phyloP scores from a whole-genome alignment of 2,888 invertebrate species.

The Euclidia mi region DNA sequence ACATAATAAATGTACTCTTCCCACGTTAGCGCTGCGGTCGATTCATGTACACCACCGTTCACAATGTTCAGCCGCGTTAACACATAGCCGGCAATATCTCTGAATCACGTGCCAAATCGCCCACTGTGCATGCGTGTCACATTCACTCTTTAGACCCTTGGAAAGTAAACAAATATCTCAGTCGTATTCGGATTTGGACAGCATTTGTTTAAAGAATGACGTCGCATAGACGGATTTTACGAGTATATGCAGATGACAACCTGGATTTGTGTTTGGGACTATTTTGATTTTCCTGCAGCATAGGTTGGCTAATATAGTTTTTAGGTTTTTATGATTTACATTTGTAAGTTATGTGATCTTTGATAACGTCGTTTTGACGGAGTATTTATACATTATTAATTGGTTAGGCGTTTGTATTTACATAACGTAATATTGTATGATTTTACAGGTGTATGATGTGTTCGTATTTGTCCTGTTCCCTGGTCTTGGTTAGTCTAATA shows the following conservation, averaged over 20 bases:
- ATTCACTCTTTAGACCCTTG: constrained; percentile 17
- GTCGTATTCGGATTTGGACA: background rate
- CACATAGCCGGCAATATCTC: constrained; percentile 47
- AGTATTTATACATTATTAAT: too few species aligned
- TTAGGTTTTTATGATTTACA: too few species aligned
- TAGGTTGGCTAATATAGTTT: too few species aligned
- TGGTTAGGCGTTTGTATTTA: too few species aligned
- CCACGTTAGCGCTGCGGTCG: constrained; percentile 82
- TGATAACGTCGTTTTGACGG: too few species aligned
- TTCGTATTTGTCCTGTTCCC: too few species aligned
- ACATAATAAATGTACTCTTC: constrained; percentile 89
- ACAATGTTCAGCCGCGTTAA: constrained; percentile 43
- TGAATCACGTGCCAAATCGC: constrained; percentile 51
- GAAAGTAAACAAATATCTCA: constrained; percentile 20
- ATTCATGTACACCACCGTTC: constrained; percentile 63
- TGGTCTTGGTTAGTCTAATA: too few species aligned
- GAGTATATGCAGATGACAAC: background rate
- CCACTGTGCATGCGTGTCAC: constrained; percentile 30
- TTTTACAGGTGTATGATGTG: too few species aligned
- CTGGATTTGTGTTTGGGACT: too few species aligned
- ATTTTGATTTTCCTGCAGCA: too few species aligned
- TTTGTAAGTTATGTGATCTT: too few species aligned
- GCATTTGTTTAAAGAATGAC: background rate
- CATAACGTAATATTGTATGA: too few species aligned
- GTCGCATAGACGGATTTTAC: background rate